A percentile compares a stretch with the other conserved stretches of the same genome.
Evolutionary conservation across 2,113 vertebrate genomes (phyloP).

Genomic region (Callospermophilus lateralis): DNA sequence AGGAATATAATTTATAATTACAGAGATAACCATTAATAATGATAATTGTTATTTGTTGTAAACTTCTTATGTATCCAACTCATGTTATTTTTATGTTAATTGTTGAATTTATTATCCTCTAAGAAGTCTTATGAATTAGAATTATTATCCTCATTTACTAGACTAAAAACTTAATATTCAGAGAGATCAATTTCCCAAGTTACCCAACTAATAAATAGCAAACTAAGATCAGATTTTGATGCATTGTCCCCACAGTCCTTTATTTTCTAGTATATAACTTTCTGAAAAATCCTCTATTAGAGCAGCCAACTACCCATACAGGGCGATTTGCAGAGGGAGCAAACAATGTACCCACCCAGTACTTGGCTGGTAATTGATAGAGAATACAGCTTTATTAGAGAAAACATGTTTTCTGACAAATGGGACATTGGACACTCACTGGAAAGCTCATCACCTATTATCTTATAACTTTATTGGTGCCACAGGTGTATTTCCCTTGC

Average conservation of each 20-base stretch:
- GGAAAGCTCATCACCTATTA: neutral
- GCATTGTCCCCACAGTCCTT: neutral
- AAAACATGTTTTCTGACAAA: neutral
- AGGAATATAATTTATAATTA: neutral
- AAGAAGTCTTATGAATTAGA: neutral
- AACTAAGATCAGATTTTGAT: neutral
- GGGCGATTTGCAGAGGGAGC: neutral
- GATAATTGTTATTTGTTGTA: neutral
- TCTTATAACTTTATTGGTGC: neutral
- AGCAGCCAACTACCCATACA: accelerated
- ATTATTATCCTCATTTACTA: neutral
- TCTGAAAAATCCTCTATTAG: neutral
- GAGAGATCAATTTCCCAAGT: neutral
- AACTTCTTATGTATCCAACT: too few relatives aligned
- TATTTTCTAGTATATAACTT: neutral
- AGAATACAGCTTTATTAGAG: neutral
- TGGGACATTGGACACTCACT: neutral
- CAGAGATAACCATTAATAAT: neutral
- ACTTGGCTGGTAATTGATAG: neutral
- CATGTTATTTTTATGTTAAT: neutral
- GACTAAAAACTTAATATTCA: neutral
- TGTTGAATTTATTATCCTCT: neutral
- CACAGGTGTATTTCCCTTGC: neutral
- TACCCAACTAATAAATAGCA: neutral
- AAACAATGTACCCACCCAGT: neutral